phyloP scores from a whole-genome alignment of 2,113 vertebrate genomes.

The Atlantisia rogersi region DNA sequence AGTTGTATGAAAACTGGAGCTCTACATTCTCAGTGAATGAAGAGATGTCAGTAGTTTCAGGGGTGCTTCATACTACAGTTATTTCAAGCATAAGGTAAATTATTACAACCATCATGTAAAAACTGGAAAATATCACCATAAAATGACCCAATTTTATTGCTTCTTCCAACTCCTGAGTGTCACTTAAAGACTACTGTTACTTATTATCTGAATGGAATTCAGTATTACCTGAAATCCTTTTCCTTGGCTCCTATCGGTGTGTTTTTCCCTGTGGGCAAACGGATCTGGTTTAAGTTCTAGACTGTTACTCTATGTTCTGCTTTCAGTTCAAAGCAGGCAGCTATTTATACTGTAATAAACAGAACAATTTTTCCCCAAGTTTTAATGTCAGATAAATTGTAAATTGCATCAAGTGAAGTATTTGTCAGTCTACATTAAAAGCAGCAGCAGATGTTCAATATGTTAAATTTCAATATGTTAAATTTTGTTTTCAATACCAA shows the following conservation, averaged over 20 bases:
- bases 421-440: background rate
- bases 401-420: background rate
- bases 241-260: constrained; percentile 86
- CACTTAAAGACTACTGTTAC: background rate
- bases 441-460: too few species aligned
- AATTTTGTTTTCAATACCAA: background rate
- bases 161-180: background rate
- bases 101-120: background rate
- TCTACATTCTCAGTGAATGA: background rate
- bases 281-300: constrained; percentile 69
- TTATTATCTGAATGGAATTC: background rate
- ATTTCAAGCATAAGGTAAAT: background rate
- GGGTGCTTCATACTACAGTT: background rate
- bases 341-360: background rate
- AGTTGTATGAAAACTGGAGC: background rate
- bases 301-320: constrained; percentile 57
- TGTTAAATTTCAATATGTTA: background rate
- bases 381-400: background rate
- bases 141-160: background rate
- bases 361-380: background rate
- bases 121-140: background rate
- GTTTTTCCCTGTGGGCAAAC: constrained; percentile 81
- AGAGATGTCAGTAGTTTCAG: background rate
- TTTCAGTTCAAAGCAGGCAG: background rate
- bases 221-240: constrained; percentile 75